Evolutionary conservation across 2,797 vertebrate genomes (phyloP).

Genomic region (Pterois miles): DNA sequence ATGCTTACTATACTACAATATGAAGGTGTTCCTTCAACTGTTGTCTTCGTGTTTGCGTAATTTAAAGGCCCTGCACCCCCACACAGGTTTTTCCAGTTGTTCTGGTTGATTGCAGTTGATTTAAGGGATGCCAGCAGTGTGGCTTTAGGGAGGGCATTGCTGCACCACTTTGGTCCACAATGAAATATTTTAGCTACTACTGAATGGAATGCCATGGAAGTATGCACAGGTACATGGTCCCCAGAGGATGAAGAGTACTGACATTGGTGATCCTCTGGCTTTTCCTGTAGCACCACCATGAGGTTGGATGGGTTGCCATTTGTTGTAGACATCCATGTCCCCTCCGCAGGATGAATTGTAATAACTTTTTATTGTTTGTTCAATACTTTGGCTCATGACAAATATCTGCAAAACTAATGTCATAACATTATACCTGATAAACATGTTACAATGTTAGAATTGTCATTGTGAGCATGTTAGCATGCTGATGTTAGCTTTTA

Average conservation of each 20-base stretch:
- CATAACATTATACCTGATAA: not conserved
- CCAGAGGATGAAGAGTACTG: slow-evolving; percentile 1
- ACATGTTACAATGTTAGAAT: no score
- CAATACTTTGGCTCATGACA: no score
- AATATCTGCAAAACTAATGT: no score
- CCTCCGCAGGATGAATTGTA: not conserved
- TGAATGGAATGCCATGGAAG: not conserved
- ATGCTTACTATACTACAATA: not conserved
- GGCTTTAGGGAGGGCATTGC: not conserved
- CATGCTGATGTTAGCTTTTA: no score
- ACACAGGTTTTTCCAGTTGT: not conserved
- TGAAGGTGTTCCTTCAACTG: not conserved
- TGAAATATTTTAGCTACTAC: no score
- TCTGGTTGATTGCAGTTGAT: not conserved
- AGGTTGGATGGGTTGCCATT: not conserved
- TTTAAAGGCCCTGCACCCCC: not conserved
- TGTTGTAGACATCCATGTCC: not conserved
- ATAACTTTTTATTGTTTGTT: no score
- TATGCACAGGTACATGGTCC: not conserved
- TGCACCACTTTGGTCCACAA: no score
- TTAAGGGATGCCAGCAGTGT: not conserved
- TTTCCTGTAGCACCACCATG: not conserved
- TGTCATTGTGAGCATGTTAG: no score
- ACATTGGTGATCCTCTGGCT: not conserved
- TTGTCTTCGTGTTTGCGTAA: not conserved